Evolutionary conservation across 2,113 vertebrate genomes (phyloP).

Genomic region (Chaenogobius annularis): DNA sequence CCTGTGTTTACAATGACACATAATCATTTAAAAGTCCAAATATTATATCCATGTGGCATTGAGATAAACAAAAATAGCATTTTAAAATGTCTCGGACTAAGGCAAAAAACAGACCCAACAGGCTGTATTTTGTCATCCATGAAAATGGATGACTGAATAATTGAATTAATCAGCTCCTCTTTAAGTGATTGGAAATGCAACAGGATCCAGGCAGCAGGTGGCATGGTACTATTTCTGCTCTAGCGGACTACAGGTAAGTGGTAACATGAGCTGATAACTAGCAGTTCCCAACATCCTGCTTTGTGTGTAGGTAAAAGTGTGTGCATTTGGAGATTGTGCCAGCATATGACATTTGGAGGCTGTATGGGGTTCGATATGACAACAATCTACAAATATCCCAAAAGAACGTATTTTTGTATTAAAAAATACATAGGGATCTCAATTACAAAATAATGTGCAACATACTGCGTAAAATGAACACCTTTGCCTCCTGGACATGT

Average conservation of each 20-base stretch:
- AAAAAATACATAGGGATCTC: no score
- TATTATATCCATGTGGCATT: no score
- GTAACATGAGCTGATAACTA: constrained; percentile 79
- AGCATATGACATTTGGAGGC: constrained; percentile 28
- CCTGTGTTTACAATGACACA: background rate
- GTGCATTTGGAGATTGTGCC: constrained; percentile 3
- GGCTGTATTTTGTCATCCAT: constrained; percentile 52
- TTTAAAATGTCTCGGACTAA: constrained; percentile 16
- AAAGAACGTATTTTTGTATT: no score
- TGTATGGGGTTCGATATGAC: background rate
- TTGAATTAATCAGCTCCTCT: constrained; percentile 76
- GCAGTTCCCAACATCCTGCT: constrained; percentile 67
- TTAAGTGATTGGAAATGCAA: constrained; percentile 81
- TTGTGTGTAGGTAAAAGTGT: constrained; percentile 22
- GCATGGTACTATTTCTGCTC: constrained; percentile 67
- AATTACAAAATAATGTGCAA: background rate
- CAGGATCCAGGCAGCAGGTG: constrained; percentile 78
- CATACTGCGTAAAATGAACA: background rate
- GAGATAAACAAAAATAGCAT: constrained; percentile 27
- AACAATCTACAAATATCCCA: background rate
- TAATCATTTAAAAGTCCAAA: background rate
- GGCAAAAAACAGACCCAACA: constrained; percentile 50
- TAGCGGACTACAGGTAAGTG: constrained; percentile 73
- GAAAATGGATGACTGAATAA: constrained; percentile 78
- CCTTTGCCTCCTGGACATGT: constrained; percentile 31